These are phyloP conservation scores for Chelon labrosus DNA, from an alignment of 2,797 vertebrate species.

Conservation along the genomic window DNA sequence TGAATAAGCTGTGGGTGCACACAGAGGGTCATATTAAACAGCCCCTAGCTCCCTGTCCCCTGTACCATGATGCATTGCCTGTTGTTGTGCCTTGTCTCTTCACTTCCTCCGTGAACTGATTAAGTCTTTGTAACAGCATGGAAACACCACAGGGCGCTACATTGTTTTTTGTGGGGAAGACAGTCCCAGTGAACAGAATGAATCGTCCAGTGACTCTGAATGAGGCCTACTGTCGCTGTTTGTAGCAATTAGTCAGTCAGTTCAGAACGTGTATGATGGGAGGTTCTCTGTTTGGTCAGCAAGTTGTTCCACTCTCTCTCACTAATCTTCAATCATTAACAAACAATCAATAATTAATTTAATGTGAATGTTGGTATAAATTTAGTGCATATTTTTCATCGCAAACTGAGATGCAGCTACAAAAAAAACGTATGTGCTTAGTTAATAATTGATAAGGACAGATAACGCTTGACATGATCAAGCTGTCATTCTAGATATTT, in stretches of 20 bases:
- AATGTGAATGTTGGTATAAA: background rate
- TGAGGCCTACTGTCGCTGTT: constrained; percentile 39
- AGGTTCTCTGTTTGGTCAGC: constrained; percentile 13
- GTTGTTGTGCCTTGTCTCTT: constrained; percentile 59
- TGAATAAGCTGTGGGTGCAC: constrained; percentile 58
- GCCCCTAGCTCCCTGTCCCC: constrained; percentile 50
- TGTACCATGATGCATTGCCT: constrained; percentile 63
- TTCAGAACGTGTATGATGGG: background rate
- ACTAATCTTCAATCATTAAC: constrained; percentile 10
- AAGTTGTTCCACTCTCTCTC: constrained; percentile 12
- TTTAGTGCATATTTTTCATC: constrained; percentile 19
- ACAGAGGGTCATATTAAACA: constrained; percentile 71
- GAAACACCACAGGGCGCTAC: constrained; percentile 58
- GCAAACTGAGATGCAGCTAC: constrained; percentile 17
- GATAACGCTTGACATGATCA: constrained; percentile 5
- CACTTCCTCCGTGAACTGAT: constrained; percentile 58
- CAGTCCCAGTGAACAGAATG: constrained; percentile 46
- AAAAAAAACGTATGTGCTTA: constrained; percentile 5
- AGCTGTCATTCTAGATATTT: constrained; percentile 2
- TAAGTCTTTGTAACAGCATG: constrained; percentile 55
- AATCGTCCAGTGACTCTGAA: constrained; percentile 51
- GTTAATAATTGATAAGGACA: constrained; percentile 26
- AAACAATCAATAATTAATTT: constrained; percentile 14
- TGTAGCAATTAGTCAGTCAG: constrained; percentile 36
- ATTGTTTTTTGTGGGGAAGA: constrained; percentile 57